Conservation (phyloP, 2,797 vertebrate species). For the Chaetodon trifasciatus region DNA sequence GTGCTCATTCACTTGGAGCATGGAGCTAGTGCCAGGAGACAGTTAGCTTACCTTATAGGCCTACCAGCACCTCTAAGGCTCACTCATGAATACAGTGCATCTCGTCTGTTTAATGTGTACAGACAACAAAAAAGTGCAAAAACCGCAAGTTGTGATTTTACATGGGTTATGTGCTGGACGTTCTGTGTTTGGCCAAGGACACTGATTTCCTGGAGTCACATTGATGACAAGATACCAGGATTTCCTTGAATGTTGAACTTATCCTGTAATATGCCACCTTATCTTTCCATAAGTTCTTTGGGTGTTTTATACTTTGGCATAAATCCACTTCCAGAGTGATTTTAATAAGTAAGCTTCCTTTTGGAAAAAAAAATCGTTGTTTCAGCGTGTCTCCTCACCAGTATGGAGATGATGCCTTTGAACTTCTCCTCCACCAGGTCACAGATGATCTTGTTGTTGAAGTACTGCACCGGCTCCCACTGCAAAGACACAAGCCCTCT, state of each 20-base stretch:
- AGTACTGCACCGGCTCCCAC: conserved; percentile 99
- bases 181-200: too few relatives aligned
- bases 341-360: background rate
- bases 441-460: conserved; percentile 99
- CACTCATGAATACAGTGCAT: background rate
- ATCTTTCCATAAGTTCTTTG: background rate
- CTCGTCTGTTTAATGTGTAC: background rate
- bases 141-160: background rate
- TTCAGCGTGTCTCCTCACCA: conserved; percentile 83
- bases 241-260: background rate
- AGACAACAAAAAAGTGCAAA: background rate
- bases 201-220: background rate
- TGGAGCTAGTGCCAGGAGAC: background rate
- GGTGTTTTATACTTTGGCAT: background rate
- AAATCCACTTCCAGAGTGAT: background rate
- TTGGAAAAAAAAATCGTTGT: background rate
- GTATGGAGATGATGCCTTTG: conserved; percentile 97
- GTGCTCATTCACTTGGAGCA: background rate
- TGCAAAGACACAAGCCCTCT: conserved; percentile 66
- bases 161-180: background rate
- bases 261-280: background rate
- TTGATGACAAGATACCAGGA: background rate
- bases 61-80: background rate
- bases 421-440: conserved; percentile 98
- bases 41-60: background rate